Conservation (phyloP, 1,140 invertebrate genomes). For the Neelides sp. region DNA sequence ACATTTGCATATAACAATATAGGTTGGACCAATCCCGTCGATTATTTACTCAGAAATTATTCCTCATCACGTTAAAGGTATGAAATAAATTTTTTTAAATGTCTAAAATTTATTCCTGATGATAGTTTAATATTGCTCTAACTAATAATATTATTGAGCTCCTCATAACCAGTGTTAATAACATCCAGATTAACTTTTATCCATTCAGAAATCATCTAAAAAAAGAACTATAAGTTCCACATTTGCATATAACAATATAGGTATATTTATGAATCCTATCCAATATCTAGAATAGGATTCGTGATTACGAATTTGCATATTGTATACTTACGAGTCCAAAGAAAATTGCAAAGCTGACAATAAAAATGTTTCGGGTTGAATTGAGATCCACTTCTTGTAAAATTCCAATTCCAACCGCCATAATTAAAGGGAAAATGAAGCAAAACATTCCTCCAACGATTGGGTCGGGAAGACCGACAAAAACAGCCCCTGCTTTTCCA, state of each 20-base stretch:
- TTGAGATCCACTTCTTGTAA: slow-evolving; percentile 67
- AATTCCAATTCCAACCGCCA: slow-evolving; percentile 45
- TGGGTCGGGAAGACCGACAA: slow-evolving; percentile 75
- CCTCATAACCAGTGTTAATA: slow-evolving; percentile 53
- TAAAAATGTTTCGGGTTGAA: slow-evolving; percentile 68
- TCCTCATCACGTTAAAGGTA: slow-evolving; percentile 15
- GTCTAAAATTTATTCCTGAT: background rate
- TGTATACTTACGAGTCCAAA: slow-evolving; percentile 51
- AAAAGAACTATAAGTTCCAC: background rate
- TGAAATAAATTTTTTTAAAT: slow-evolving; percentile 4
- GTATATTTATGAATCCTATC: background rate
- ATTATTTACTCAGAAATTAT: no score
- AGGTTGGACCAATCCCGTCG: no score
- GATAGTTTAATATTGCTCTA: background rate
- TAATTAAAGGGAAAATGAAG: slow-evolving; percentile 38
- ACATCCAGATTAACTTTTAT: slow-evolving; percentile 48
- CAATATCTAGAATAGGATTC: no score
- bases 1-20: background rate
- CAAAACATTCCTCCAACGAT: slow-evolving; percentile 16
- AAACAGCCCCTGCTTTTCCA: slow-evolving; percentile 68
- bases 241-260: background rate
- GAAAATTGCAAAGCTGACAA: slow-evolving; percentile 72
- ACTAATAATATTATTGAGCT: slow-evolving; percentile 56
- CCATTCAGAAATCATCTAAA: slow-evolving; percentile 56
- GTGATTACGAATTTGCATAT: background rate